Percentiles rank a stretch among this genome's conserved stretches.
These are phyloP conservation scores for Hofmannophila pseudospretella DNA, from an alignment of 2,888 invertebrate species.

Conservation along the genomic window DNA sequence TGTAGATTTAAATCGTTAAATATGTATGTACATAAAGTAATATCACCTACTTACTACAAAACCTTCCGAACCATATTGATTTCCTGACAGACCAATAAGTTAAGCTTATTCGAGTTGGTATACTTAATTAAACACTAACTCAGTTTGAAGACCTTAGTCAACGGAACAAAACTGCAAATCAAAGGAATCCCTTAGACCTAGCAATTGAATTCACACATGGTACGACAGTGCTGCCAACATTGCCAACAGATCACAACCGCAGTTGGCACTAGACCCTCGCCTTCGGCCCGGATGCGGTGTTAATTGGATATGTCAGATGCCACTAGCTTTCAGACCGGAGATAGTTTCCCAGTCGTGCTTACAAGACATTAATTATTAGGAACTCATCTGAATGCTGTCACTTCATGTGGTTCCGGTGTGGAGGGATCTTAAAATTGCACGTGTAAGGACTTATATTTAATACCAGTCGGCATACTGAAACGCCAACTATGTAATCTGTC, in stretches of 20 bases:
- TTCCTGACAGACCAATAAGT: too few species aligned
- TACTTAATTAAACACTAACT: too few species aligned
- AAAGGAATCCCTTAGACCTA: slow-evolving; percentile 1
- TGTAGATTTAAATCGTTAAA: neutral
- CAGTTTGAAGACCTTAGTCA: too few species aligned
- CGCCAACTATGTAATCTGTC: too few species aligned
- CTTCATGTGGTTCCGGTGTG: slow-evolving; percentile 2
- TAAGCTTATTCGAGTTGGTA: too few species aligned
- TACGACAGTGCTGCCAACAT: slow-evolving; percentile 3
- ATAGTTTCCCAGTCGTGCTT: slow-evolving; percentile 62
- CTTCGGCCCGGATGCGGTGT: slow-evolving; percentile 51
- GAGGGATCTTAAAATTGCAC: too few species aligned
- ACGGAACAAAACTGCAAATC: slow-evolving; percentile 2
- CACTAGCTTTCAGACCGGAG: slow-evolving; percentile 65
- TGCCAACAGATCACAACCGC: slow-evolving; percentile 7
- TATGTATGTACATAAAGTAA: too few species aligned
- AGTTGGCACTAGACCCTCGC: slow-evolving; percentile 8
- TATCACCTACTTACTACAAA: too few species aligned
- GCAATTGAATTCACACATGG: slow-evolving; percentile 7
- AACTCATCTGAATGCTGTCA: slow-evolving; percentile 36
- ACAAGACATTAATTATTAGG: slow-evolving; percentile 68
- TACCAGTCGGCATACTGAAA: too few species aligned
- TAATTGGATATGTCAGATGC: slow-evolving; percentile 77
- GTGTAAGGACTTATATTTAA: too few species aligned
- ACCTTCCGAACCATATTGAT: too few species aligned